These are phyloP conservation scores for Archips xylosteana DNA, from an alignment of 2,888 invertebrate genomes.

Conservation along the genomic window DNA sequence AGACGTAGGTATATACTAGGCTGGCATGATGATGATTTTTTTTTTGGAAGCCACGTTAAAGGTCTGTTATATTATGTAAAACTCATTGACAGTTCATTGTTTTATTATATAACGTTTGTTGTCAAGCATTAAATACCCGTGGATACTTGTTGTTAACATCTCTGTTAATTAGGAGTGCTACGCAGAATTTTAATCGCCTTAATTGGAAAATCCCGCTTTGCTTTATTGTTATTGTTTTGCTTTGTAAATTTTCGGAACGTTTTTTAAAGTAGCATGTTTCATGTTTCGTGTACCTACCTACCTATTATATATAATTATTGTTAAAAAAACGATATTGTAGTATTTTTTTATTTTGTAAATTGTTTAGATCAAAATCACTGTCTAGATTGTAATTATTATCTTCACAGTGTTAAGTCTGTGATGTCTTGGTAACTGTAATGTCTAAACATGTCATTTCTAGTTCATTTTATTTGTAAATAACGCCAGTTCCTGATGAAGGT, in stretches of 20 bases:
- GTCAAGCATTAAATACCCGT: neutral
- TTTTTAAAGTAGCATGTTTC: neutral
- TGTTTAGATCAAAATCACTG: neutral
- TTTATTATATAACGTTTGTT: too few species aligned
- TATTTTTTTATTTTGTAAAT: too few species aligned
- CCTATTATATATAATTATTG: too few species aligned
- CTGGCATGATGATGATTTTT: too few species aligned
- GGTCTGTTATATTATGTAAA: too few species aligned
- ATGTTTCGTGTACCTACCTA: neutral
- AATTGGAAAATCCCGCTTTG: constrained; percentile 25
- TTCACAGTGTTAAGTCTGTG: neutral
- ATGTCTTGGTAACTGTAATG: neutral
- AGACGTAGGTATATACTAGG: too few species aligned
- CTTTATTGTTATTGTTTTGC: constrained; percentile 8
- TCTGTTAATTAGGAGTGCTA: constrained; percentile 19
- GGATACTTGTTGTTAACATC: constrained; percentile 8
- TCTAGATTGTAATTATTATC: neutral
- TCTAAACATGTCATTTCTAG: neutral
- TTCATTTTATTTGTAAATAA: neutral
- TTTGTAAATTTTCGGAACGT: neutral
- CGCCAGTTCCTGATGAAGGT: neutral
- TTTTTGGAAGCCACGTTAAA: too few species aligned
- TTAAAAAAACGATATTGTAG: too few species aligned
- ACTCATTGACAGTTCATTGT: too few species aligned
- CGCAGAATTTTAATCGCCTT: constrained; percentile 26